Evolutionary conservation across 2,888 invertebrate species (phyloP).

Genomic region (Heteropelma amictum): DNA sequence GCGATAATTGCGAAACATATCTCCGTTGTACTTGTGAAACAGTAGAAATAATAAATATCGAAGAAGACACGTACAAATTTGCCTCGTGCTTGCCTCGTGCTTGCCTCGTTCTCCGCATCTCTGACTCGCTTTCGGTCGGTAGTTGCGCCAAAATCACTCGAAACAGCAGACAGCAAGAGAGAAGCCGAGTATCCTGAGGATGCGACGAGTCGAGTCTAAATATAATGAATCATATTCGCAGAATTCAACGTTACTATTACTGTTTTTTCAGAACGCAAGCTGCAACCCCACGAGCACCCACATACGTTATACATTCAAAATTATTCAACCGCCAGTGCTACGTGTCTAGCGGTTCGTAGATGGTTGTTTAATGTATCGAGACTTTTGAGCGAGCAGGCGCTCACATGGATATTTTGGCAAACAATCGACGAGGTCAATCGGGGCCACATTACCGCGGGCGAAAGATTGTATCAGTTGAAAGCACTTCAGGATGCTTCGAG

Average conservation of each 20-base stretch:
- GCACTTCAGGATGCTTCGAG: slow-evolving; percentile 94
- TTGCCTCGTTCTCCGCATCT: too few relatives aligned
- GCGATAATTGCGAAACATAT: too few relatives aligned
- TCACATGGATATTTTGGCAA: slow-evolving; percentile 94
- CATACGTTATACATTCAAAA: slow-evolving; percentile 99
- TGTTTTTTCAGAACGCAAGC: slow-evolving; percentile 90
- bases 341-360: slow-evolving; percentile 92
- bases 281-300: slow-evolving; percentile 95
- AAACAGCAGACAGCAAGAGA: too few relatives aligned
- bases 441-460: slow-evolving; percentile 93
- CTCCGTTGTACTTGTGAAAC: too few relatives aligned
- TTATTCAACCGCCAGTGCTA: slow-evolving; percentile 97
- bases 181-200: background rate
- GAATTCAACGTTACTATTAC: slow-evolving; percentile 7
- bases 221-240: background rate
- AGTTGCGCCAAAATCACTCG: too few relatives aligned
- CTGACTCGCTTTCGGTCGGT: too few relatives aligned
- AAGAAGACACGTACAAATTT: too few relatives aligned
- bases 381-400: slow-evolving; percentile 85
- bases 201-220: background rate
- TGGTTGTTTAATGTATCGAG: slow-evolving; percentile 90
- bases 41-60: too few relatives aligned
- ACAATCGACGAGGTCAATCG: slow-evolving; percentile 97
- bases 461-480: slow-evolving; percentile 96
- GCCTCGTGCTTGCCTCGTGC: too few relatives aligned